These are phyloP conservation scores for Riparia riparia DNA, from an alignment of 2,113 vertebrate species.

Conservation along the genomic window DNA sequence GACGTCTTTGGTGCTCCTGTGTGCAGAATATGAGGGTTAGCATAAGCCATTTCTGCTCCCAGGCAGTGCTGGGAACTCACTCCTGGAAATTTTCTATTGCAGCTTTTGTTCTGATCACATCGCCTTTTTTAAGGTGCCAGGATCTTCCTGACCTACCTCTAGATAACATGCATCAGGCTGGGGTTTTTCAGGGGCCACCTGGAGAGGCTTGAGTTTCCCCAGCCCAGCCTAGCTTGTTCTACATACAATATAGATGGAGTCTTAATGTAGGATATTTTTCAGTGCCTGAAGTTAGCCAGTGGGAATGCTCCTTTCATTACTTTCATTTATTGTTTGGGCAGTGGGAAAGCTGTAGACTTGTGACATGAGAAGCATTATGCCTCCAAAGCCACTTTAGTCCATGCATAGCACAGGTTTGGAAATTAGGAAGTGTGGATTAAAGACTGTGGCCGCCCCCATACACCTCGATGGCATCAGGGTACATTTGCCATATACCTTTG, in stretches of 20 bases:
- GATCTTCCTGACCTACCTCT: background rate
- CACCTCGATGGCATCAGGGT: background rate
- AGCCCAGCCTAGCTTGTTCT: background rate
- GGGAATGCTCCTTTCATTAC: background rate
- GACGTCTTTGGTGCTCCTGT: background rate
- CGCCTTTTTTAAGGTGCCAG: background rate
- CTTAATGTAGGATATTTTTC: background rate
- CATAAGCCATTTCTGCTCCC: background rate
- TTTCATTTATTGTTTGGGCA: background rate
- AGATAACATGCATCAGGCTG: background rate
- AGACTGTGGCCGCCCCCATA: background rate
- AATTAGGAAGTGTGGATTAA: background rate
- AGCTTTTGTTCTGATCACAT: background rate
- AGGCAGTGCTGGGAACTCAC: accelerated
- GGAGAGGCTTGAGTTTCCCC: background rate
- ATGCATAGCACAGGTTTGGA: background rate
- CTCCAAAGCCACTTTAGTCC: background rate
- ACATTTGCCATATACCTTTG: background rate
- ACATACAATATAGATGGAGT: background rate
- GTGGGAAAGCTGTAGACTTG: background rate
- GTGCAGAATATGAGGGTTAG: background rate
- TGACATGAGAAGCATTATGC: background rate
- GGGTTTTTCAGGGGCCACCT: background rate
- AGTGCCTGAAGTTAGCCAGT: background rate
- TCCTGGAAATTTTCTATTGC: background rate